phyloP scores from a whole-genome alignment of 2,797 vertebrate genomes.

The Taenioides sp. region DNA sequence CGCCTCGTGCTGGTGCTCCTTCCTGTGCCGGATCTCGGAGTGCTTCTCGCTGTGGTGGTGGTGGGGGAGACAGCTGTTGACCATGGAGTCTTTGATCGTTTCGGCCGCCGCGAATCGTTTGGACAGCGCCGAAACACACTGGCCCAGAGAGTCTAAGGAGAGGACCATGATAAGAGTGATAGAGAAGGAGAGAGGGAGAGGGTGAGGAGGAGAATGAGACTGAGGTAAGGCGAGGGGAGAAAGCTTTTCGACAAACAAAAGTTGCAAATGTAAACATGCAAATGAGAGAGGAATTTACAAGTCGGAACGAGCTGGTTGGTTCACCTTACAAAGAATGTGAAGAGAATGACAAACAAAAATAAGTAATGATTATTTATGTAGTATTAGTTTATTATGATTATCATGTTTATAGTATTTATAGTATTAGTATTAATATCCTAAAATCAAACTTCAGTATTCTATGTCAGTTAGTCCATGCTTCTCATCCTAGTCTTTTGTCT shows the following conservation, averaged over 20 bases:
- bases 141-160: slow-evolving; percentile 75
- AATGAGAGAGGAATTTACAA: slow-evolving; percentile 34
- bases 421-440: too few relatives aligned
- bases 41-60: slow-evolving; percentile 73
- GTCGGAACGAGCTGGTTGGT: background rate
- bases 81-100: slow-evolving; percentile 67
- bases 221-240: background rate
- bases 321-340: background rate
- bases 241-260: slow-evolving; percentile 44
- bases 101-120: slow-evolving; percentile 75
- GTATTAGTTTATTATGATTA: too few relatives aligned
- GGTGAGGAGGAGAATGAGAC: slow-evolving; percentile 10
- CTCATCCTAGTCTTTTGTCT: too few relatives aligned
- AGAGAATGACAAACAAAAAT: background rate
- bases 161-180: slow-evolving; percentile 47
- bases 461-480: too few relatives aligned
- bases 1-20: slow-evolving; percentile 64
- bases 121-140: slow-evolving; percentile 78
- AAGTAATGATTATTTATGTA: too few relatives aligned
- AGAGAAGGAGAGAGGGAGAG: slow-evolving; percentile 21
- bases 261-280: slow-evolving; percentile 44
- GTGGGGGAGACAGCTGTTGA: slow-evolving; percentile 69
- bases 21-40: slow-evolving; percentile 78
- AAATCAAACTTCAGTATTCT: too few relatives aligned
- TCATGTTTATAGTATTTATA: too few relatives aligned